phyloP scores from a whole-genome alignment of 2,113 vertebrate species.

The Myxocyprinus asiaticus region DNA sequence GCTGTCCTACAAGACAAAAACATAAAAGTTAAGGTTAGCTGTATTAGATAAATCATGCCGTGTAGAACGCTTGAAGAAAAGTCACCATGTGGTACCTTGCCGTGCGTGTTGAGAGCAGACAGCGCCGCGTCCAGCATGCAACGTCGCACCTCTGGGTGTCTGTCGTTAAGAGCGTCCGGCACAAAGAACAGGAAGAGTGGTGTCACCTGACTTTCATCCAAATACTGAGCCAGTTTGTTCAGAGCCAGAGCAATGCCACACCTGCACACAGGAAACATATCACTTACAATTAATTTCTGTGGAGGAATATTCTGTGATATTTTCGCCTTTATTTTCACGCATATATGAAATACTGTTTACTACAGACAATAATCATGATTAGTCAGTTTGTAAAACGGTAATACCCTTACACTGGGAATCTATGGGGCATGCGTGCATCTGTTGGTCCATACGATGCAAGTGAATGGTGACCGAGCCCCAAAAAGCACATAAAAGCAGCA shows the following conservation, averaged over 20 bases:
- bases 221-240: slow-evolving; percentile 90
- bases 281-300: neutral
- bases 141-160: slow-evolving; percentile 89
- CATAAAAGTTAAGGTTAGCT: neutral
- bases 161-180: slow-evolving; percentile 95
- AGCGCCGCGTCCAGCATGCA: slow-evolving; percentile 96
- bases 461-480: no score
- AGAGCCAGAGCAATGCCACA: slow-evolving; percentile 94
- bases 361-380: no score
- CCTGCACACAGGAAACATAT: slow-evolving; percentile 65
- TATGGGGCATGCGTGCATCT: no score
- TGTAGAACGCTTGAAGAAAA: no score
- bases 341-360: no score
- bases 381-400: no score
- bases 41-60: no score
- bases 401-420: no score
- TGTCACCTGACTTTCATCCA: slow-evolving; percentile 90
- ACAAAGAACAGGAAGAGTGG: slow-evolving; percentile 97
- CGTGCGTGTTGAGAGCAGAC: slow-evolving; percentile 91
- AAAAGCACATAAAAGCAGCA: no score
- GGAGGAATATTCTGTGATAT: no score
- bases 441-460: no score
- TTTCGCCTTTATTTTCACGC: no score
- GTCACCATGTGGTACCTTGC: slow-evolving; percentile 80
- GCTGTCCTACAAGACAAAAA: slow-evolving; percentile 79